Conservation (phyloP, 1,140 invertebrate species). For the Hylaeus volcanicus region DNA sequence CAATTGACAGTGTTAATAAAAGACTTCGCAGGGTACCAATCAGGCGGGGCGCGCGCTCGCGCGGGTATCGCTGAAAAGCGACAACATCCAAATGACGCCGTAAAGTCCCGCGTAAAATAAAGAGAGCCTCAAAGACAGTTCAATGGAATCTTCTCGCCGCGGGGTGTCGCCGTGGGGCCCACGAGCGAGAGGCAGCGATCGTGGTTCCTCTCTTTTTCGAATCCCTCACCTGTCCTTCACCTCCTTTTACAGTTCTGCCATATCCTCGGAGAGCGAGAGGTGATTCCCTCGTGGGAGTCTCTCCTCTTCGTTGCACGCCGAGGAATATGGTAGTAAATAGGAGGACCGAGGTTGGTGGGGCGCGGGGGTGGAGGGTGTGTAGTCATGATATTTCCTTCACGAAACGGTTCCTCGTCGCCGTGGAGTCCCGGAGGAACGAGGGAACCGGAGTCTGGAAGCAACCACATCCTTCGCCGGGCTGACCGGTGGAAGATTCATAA, state of each 20-base stretch:
- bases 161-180: slow-evolving; percentile 20
- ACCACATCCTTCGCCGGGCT: slow-evolving; percentile 55
- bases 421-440: slow-evolving; percentile 37
- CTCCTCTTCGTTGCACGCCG: background rate
- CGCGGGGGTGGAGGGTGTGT: background rate
- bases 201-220: slow-evolving; percentile 16
- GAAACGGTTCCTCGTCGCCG: slow-evolving; percentile 45
- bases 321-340: background rate
- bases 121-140: slow-evolving; percentile 13
- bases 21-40: slow-evolving; percentile 25
- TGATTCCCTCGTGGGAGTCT: slow-evolving; percentile 15
- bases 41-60: background rate
- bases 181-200: slow-evolving; percentile 12
- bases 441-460: slow-evolving; percentile 55
- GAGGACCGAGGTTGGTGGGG: too few relatives aligned
- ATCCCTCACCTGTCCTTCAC: slow-evolving; percentile 56
- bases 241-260: slow-evolving; percentile 55
- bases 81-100: slow-evolving; percentile 31
- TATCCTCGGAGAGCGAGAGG: slow-evolving; percentile 27
- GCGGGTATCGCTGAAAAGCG: slow-evolving; percentile 1
- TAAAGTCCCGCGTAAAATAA: slow-evolving; percentile 20
- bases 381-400: slow-evolving; percentile 45
- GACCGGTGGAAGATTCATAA: slow-evolving; percentile 74
- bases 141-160: slow-evolving; percentile 24
- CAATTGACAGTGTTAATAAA: slow-evolving; percentile 33